Percentiles rank a stretch among this genome's conserved stretches.
Evolutionary conservation across 2,888 invertebrate species (phyloP).

Genomic region (Aphelenchoides bicaudatus): DNA sequence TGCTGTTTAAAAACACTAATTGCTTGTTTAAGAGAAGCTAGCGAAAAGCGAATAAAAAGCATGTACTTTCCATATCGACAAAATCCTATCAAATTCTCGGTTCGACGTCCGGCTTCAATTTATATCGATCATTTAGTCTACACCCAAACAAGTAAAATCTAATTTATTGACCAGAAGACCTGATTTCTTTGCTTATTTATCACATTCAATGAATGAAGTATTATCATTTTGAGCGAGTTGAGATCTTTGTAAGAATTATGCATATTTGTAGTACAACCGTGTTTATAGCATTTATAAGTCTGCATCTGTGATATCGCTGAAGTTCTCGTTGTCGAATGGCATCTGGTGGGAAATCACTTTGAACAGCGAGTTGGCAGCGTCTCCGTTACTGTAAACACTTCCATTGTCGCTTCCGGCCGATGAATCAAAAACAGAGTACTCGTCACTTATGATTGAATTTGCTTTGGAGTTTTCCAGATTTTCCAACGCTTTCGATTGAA

Average conservation of each 20-base stretch:
- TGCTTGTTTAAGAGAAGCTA: background rate
- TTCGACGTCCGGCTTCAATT: conserved; percentile 34
- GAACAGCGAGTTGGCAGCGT: conserved; percentile 32
- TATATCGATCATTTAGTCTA: conserved; percentile 43
- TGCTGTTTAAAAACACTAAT: background rate
- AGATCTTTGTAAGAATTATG: conserved; percentile 1
- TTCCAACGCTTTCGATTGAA: conserved; percentile 32
- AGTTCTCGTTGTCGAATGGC: conserved; percentile 44
- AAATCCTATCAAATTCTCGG: conserved; percentile 30
- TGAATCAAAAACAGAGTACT: conserved; percentile 26
- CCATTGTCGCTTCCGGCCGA: conserved; percentile 34
- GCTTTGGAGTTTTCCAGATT: conserved; percentile 32
- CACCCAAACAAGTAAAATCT: conserved; percentile 2
- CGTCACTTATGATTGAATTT: conserved; percentile 32
- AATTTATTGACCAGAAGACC: background rate
- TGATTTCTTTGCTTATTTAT: background rate
- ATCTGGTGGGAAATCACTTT: conserved; percentile 52
- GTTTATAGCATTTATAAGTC: background rate
- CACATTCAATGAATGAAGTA: background rate
- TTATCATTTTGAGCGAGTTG: background rate
- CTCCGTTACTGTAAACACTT: conserved; percentile 31
- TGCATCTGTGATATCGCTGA: conserved; percentile 2
- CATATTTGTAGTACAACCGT: background rate
- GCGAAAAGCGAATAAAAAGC: background rate
- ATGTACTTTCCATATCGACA: conserved; percentile 3